These are phyloP conservation scores for Dasyurus viverrinus DNA, from an alignment of 2,113 vertebrate species.

Conservation along the genomic window DNA sequence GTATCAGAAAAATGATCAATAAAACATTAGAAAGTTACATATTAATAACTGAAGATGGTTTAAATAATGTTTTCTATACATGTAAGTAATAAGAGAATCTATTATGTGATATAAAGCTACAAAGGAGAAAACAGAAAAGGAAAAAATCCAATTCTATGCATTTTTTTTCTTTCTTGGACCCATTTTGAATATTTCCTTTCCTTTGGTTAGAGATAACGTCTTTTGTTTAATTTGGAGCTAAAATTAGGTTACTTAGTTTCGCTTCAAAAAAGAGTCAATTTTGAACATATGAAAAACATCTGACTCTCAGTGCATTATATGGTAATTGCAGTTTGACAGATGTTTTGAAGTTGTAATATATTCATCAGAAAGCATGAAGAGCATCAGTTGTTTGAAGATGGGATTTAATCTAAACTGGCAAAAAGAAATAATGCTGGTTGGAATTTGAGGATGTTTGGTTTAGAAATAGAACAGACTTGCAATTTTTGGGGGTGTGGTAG, in stretches of 20 bases:
- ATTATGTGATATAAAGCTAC: constrained; percentile 30
- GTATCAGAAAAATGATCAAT: background rate
- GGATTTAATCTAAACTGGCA: background rate
- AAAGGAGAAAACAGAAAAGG: background rate
- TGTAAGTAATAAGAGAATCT: background rate
- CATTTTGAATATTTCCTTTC: constrained; percentile 16
- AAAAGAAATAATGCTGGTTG: background rate
- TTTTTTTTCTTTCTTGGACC: background rate
- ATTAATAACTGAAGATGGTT: background rate
- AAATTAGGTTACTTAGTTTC: background rate
- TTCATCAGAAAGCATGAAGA: background rate
- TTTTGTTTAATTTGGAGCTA: background rate
- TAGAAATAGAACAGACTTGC: constrained; percentile 15
- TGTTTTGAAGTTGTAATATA: background rate
- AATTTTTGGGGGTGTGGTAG: constrained; percentile 11
- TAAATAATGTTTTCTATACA: background rate
- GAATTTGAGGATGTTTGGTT: constrained; percentile 39
- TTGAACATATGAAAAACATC: background rate
- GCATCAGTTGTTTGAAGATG: background rate
- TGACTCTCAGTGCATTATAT: background rate
- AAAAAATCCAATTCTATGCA: background rate
- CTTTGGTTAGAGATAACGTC: background rate
- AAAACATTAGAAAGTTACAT: background rate
- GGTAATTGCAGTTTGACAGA: background rate
- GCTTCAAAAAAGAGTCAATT: background rate